Conservation (phyloP, 2,888 invertebrate species). For the Pelosia muscerda region DNA sequence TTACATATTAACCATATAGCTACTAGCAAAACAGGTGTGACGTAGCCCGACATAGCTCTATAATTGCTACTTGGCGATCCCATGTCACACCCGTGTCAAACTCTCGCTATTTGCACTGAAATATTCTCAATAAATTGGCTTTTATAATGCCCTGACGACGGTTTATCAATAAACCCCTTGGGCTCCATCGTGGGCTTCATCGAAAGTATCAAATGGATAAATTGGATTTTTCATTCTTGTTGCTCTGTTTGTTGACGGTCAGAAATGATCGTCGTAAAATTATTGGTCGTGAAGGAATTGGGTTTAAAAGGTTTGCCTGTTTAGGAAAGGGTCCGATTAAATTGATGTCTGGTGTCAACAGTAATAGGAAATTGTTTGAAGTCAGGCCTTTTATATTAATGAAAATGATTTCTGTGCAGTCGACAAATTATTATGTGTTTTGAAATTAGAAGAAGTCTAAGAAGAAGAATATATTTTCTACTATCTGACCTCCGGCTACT, state of each 20-base stretch:
- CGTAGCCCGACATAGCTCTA: conserved; percentile 52
- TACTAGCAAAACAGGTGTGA: conserved; percentile 56
- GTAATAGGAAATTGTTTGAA: not conserved
- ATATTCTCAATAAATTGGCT: conserved; percentile 71
- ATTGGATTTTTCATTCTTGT: conserved; percentile 43
- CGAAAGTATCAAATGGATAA: conserved; percentile 39
- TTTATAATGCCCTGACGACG: conserved; percentile 64
- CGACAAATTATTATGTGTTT: not conserved
- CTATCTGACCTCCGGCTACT: no score
- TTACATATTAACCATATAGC: conserved; percentile 32
- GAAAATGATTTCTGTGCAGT: not conserved
- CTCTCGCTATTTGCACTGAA: conserved; percentile 66
- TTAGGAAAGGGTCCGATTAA: not conserved
- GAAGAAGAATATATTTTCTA: no score
- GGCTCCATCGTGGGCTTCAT: conserved; percentile 28
- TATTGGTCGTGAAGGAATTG: conserved; percentile 8
- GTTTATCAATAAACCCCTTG: conserved; percentile 60
- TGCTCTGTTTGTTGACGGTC: conserved; percentile 41
- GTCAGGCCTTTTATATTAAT: not conserved
- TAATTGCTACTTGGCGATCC: conserved; percentile 74
- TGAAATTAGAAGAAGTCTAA: conserved; percentile 25
- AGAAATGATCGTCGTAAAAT: conserved; percentile 10
- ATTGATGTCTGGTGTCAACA: conserved; percentile 24
- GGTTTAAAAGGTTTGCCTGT: not conserved
- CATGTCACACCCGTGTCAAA: conserved; percentile 78